These are phyloP conservation scores for Ctena decussata DNA, from an alignment of 2,888 invertebrate genomes.

Conservation along the genomic window DNA sequence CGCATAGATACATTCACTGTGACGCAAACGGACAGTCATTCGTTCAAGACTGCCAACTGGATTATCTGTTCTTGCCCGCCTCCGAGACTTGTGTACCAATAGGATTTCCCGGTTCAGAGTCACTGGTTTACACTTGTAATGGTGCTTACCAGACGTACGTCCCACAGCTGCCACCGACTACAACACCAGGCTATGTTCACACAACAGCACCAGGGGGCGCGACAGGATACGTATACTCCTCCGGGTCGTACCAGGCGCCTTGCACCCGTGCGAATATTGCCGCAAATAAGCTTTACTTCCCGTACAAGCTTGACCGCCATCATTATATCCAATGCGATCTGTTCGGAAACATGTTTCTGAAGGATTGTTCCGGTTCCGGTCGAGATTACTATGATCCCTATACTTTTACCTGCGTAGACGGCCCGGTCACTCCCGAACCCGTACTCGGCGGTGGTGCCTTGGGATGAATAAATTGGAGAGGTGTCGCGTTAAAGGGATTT, in stretches of 20 bases:
- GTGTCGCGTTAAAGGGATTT: too few relatives aligned
- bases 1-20: constrained; percentile 70
- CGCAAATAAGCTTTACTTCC: constrained; percentile 53
- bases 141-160: neutral
- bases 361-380: constrained; percentile 54
- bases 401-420: constrained; percentile 84
- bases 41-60: constrained; percentile 45
- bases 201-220: neutral
- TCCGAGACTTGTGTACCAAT: constrained; percentile 56
- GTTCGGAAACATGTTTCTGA: constrained; percentile 58
- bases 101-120: constrained; percentile 41
- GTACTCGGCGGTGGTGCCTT: too few relatives aligned
- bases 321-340: constrained; percentile 75
- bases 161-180: too few relatives aligned
- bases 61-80: constrained; percentile 53
- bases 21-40: constrained; percentile 63
- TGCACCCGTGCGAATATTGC: constrained; percentile 61
- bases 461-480: too few relatives aligned
- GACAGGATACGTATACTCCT: constrained; percentile 15
- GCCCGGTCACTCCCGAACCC: constrained; percentile 57
- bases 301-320: constrained; percentile 56
- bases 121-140: constrained; percentile 46
- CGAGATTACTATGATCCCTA: constrained; percentile 74
- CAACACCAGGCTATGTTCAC: neutral
- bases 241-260: constrained; percentile 36